phyloP scores from a whole-genome alignment of 2,888 invertebrate genomes.

The Drosophila helvetica region DNA sequence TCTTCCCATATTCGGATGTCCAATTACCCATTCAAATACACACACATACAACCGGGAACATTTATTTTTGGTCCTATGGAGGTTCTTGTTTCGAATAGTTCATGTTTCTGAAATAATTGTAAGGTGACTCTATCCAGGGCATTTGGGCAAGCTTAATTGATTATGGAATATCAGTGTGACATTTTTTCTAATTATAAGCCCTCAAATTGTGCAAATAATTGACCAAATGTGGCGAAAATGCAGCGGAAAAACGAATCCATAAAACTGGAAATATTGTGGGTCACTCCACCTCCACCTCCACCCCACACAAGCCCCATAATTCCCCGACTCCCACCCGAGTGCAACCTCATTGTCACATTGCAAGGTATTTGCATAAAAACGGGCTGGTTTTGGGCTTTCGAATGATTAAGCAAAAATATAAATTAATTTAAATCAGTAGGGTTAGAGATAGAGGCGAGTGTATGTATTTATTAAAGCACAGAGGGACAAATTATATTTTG shows the following conservation, averaged over 20 bases:
- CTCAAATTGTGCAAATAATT: slow-evolving; percentile 22
- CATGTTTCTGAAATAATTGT: too few relatives aligned
- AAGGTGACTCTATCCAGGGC: too few relatives aligned
- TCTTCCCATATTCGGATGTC: too few relatives aligned
- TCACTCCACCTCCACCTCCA: slow-evolving; percentile 10
- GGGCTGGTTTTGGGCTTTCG: slow-evolving; percentile 10
- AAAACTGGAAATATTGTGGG: slow-evolving; percentile 17
- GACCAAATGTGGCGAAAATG: slow-evolving; percentile 28
- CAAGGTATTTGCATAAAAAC: slow-evolving; percentile 28
- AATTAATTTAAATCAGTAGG: slow-evolving; percentile 37
- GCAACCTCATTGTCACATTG: slow-evolving; percentile 36
- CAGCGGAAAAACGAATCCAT: slow-evolving; percentile 27
- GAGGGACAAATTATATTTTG: not conserved
- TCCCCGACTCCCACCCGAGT: not conserved
- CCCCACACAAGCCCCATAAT: not conserved
- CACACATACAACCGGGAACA: too few relatives aligned
- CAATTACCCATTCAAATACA: too few relatives aligned
- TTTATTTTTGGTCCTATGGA: too few relatives aligned
- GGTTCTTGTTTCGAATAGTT: too few relatives aligned
- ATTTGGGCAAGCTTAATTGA: not conserved
- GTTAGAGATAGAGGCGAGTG: not conserved
- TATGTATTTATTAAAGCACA: not conserved
- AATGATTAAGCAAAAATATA: slow-evolving; percentile 30
- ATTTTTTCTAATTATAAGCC: slow-evolving; percentile 18
- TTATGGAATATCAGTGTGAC: not conserved